Percentiles rank a stretch among this genome's conserved stretches.
phyloP scores from a whole-genome alignment of 2,113 vertebrate species.

The Seriola rivoliana region DNA sequence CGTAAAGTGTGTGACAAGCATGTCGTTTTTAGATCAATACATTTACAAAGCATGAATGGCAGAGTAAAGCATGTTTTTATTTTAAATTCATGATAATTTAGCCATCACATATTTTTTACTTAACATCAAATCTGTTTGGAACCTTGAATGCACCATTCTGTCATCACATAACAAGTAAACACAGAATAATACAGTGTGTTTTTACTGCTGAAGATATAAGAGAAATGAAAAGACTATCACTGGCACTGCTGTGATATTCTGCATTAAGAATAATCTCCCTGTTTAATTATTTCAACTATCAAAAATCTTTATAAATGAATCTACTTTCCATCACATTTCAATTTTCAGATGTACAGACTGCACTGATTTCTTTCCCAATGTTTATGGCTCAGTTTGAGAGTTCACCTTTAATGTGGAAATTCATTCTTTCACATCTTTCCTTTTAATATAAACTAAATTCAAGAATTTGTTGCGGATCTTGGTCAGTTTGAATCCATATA shows the following conservation, averaged over 20 bases:
- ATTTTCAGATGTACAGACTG: not conserved
- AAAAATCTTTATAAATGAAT: not conserved
- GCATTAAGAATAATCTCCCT: not conserved
- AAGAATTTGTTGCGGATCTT: slow-evolving; percentile 45
- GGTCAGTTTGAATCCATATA: slow-evolving; percentile 64
- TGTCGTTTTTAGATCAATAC: no score
- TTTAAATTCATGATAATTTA: not conserved
- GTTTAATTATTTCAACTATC: not conserved
- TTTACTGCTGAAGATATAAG: not conserved
- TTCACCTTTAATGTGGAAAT: not conserved
- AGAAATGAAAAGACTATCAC: not conserved
- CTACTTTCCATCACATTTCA: not conserved
- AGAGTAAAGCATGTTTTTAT: not conserved
- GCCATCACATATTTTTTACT: not conserved
- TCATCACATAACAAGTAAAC: not conserved
- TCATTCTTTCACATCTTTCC: not conserved
- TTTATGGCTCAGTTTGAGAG: not conserved
- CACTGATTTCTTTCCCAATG: not conserved
- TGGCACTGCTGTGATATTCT: not conserved
- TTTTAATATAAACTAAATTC: not conserved
- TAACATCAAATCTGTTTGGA: not conserved
- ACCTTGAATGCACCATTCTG: not conserved
- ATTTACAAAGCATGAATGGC: not conserved
- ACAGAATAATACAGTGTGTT: not conserved
- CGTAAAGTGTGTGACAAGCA: no score